phyloP scores from a whole-genome alignment of 2,113 vertebrate genomes.

The Cepphus grylle region DNA sequence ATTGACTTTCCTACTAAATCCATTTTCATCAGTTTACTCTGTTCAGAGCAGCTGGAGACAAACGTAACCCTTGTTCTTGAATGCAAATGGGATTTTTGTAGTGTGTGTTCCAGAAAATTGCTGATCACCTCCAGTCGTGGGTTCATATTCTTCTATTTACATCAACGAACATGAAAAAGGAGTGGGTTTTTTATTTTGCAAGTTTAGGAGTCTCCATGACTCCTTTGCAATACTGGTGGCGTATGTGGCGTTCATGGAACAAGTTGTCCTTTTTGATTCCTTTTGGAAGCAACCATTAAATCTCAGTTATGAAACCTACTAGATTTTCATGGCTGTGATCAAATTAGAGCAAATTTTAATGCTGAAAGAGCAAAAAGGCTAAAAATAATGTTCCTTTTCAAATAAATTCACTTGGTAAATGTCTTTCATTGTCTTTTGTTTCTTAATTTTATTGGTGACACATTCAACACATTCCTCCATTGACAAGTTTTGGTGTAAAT shows the following conservation, averaged over 20 bases:
- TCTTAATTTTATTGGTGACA: background rate
- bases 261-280: background rate
- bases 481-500: background rate
- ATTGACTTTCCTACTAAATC: background rate
- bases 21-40: background rate
- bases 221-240: background rate
- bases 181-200: background rate
- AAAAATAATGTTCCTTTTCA: background rate
- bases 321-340: background rate
- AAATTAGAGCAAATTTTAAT: background rate
- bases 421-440: background rate
- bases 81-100: background rate
- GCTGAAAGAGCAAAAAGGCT: background rate
- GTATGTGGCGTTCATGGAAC: background rate
- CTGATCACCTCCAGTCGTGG: background rate
- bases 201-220: background rate
- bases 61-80: background rate
- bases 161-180: background rate
- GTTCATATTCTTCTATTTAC: background rate
- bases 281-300: background rate
- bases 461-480: background rate
- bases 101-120: background rate
- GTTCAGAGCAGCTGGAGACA: background rate
- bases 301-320: background rate
- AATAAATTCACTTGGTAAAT: background rate